A percentile compares a stretch with the other conserved stretches of the same genome.
Conservation (phyloP, 64 coral and sea anemone species). For the Pocillopora verrucosa region DNA sequence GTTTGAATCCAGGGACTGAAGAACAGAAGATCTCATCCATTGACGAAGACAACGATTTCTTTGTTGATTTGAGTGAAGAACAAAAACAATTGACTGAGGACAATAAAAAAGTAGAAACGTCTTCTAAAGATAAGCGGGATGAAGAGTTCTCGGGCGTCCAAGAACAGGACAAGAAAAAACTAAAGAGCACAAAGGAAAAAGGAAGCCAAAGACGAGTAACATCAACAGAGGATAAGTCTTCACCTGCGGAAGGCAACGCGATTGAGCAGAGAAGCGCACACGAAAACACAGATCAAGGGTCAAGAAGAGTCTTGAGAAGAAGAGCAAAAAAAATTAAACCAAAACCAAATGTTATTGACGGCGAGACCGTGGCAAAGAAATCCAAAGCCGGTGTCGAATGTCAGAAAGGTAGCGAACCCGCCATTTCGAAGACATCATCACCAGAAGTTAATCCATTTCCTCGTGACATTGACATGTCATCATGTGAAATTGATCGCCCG, state of each 20-base stretch:
- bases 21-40: not conserved
- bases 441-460: not conserved
- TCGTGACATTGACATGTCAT: slow-evolving; percentile 13
- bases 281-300: not conserved
- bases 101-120: not conserved
- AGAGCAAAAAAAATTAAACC: slow-evolving; percentile 7
- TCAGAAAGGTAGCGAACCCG: slow-evolving; percentile 14
- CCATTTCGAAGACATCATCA: slow-evolving; percentile 6
- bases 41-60: not conserved
- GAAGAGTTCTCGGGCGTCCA: not conserved
- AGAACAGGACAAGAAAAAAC: not conserved
- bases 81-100: not conserved
- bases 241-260: not conserved
- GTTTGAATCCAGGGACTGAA: not conserved
- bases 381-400: not conserved
- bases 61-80: not conserved
- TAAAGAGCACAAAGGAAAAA: not conserved
- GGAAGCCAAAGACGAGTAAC: not conserved
- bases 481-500: slow-evolving; percentile 7
- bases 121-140: not conserved
- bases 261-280: not conserved
- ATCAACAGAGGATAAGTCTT: not conserved
- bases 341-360: not conserved
- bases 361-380: not conserved
- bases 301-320: slow-evolving; percentile 13